A percentile compares a stretch with the other conserved stretches of the same genome.
Evolutionary conservation across 1,140 invertebrate species (phyloP).

Genomic region (Ceratosolen solmsi): DNA sequence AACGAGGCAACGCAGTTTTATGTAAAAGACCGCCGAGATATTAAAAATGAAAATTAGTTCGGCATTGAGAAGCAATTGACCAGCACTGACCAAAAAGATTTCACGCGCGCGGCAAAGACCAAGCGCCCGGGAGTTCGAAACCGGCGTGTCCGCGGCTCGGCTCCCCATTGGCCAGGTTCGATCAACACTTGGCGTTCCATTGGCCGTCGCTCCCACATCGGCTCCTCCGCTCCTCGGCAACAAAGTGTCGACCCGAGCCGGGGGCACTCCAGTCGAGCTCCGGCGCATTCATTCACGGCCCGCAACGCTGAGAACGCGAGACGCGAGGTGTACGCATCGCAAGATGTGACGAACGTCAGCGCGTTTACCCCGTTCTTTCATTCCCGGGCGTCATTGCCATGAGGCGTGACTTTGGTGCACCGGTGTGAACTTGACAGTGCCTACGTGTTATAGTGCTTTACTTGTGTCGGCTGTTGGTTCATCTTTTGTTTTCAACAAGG

Average conservation of each 20-base stretch:
- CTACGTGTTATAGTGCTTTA: background rate
- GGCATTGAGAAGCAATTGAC: no score
- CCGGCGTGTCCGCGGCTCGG: background rate
- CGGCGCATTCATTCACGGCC: conserved; percentile 38
- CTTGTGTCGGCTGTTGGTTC: no score
- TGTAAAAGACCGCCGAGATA: no score
- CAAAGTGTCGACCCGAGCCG: background rate
- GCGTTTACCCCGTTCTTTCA: background rate
- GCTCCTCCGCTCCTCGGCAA: background rate
- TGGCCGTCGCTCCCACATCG: conserved; percentile 8
- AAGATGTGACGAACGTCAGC: conserved; percentile 14
- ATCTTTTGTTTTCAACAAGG: background rate
- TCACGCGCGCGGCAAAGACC: no score
- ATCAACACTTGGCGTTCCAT: conserved; percentile 19
- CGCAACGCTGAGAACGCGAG: conserved; percentile 32
- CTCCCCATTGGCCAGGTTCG: background rate
- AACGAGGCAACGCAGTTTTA: no score
- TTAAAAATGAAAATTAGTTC: no score
- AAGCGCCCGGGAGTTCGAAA: conserved; percentile 19
- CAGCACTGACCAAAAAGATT: no score
- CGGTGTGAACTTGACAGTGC: conserved; percentile 21
- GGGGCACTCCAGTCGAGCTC: background rate
- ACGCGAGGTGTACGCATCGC: conserved; percentile 5
- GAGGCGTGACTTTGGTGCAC: background rate
- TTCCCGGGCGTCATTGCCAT: background rate